Percentiles rank a stretch among this genome's conserved stretches.
Evolutionary conservation across 1,140 invertebrate genomes (phyloP).

Genomic region (Lordiphosa clarofinis): DNA sequence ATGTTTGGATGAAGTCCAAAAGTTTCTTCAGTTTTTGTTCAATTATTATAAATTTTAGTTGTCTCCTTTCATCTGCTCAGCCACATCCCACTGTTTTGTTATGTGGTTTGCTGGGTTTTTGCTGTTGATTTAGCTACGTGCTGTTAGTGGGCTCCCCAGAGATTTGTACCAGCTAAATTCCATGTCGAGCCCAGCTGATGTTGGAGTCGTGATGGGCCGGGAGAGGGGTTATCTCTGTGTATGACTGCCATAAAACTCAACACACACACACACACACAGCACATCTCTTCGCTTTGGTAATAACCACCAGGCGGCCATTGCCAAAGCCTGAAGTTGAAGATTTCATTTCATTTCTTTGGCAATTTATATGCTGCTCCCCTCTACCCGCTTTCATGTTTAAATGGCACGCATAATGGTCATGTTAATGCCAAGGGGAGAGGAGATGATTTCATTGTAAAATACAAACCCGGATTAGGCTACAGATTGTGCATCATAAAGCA

Average conservation of each 20-base stretch:
- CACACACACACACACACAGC: slow-evolving; percentile 42
- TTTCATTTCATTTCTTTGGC: slow-evolving; percentile 48
- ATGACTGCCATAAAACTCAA: slow-evolving; percentile 73
- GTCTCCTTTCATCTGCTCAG: too few species aligned
- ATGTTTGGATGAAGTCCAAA: too few species aligned
- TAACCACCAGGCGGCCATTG: slow-evolving; percentile 70
- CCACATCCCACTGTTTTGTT: slow-evolving; percentile 12
- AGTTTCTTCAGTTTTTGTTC: neutral
- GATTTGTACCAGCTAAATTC: slow-evolving; percentile 67
- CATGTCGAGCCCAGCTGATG: slow-evolving; percentile 30
- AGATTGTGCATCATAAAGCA: slow-evolving; percentile 38
- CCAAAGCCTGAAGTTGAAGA: slow-evolving; percentile 50
- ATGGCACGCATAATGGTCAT: slow-evolving; percentile 55
- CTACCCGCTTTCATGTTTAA: slow-evolving; percentile 4
- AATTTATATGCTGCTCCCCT: slow-evolving; percentile 43
- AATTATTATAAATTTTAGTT: too few species aligned
- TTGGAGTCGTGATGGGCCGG: neutral
- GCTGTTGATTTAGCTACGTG: slow-evolving; percentile 44
- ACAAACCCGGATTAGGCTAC: slow-evolving; percentile 47
- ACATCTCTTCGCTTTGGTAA: slow-evolving; percentile 31
- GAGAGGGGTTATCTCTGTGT: slow-evolving; percentile 56
- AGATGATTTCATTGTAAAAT: slow-evolving; percentile 41
- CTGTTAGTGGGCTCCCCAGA: slow-evolving; percentile 57
- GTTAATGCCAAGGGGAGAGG: slow-evolving; percentile 40
- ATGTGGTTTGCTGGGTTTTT: slow-evolving; percentile 9